A percentile compares a stretch with the other conserved stretches of the same genome.
Evolutionary conservation across 2,888 invertebrate genomes (phyloP).

Genomic region (Limnephilus auricula): DNA sequence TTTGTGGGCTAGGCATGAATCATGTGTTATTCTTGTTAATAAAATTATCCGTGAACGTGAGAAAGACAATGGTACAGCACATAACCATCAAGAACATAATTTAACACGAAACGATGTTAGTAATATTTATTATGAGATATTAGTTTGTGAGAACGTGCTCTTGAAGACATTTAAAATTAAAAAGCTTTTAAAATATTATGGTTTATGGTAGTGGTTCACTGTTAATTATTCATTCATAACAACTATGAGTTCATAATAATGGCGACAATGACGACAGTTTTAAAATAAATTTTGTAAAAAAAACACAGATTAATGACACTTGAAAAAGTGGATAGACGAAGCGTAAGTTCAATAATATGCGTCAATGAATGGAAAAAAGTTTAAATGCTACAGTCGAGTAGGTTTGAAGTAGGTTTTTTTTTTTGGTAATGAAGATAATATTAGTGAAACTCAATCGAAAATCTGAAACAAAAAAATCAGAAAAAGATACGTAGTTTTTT

Average conservation of each 20-base stretch:
- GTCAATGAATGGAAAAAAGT: neutral
- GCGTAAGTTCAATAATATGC: too few species aligned
- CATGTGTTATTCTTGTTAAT: neutral
- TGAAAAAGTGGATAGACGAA: neutral
- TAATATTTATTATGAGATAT: neutral
- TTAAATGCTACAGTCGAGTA: neutral
- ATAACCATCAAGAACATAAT: neutral
- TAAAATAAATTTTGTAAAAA: neutral
- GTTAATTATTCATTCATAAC: neutral
- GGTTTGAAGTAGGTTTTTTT: neutral
- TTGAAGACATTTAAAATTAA: neutral
- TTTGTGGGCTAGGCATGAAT: neutral
- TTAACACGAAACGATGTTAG: neutral
- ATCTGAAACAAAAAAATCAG: too few species aligned
- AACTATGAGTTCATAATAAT: neutral
- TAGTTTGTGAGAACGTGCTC: neutral
- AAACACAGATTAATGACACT: neutral
- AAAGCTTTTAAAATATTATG: neutral
- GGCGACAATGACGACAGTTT: neutral
- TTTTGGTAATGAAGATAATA: too few species aligned
- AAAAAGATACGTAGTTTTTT: too few species aligned
- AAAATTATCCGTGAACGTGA: neutral
- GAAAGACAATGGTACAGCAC: neutral
- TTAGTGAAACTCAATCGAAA: too few species aligned
- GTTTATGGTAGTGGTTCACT: neutral